phyloP scores from a whole-genome alignment of 37 sponge, comb jelly and placozoan species.

The Cladorhizidae sp. region DNA sequence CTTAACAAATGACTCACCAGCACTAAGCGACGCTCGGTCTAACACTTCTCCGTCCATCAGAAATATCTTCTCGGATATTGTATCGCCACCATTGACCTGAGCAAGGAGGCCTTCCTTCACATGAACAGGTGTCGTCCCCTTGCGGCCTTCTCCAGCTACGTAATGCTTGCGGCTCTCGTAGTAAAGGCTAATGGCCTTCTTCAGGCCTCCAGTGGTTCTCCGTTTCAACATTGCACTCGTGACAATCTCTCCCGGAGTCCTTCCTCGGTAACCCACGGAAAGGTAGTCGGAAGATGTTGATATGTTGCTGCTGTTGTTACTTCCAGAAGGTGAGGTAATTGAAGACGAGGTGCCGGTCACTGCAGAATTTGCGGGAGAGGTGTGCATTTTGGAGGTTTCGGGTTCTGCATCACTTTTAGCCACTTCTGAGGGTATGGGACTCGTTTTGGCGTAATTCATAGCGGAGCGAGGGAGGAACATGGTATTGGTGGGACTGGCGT shows the following conservation, averaged over 20 bases:
- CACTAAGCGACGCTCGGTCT: background rate
- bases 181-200: constrained; percentile 41
- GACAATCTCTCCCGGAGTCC: constrained; percentile 28
- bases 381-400: background rate
- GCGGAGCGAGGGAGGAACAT: background rate
- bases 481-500: constrained; percentile 3
- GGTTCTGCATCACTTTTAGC: background rate
- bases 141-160: background rate
- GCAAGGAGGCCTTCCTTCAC: background rate
- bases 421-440: background rate
- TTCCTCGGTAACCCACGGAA: background rate
- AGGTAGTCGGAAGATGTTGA: background rate
- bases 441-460: background rate
- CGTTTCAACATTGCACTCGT: constrained; percentile 9
- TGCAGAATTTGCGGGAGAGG: background rate
- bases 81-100: background rate
- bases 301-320: background rate
- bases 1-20: too few relatives aligned
- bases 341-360: background rate
- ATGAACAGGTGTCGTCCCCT: background rate
- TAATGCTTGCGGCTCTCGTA: constrained; percentile 46
- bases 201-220: constrained; percentile 38
- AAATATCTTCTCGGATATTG: background rate
- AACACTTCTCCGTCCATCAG: background rate
- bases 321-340: background rate